Base-by-base conservation (phyloP, 2,888 invertebrate genomes). In the Drosophila anceps region DNA sequence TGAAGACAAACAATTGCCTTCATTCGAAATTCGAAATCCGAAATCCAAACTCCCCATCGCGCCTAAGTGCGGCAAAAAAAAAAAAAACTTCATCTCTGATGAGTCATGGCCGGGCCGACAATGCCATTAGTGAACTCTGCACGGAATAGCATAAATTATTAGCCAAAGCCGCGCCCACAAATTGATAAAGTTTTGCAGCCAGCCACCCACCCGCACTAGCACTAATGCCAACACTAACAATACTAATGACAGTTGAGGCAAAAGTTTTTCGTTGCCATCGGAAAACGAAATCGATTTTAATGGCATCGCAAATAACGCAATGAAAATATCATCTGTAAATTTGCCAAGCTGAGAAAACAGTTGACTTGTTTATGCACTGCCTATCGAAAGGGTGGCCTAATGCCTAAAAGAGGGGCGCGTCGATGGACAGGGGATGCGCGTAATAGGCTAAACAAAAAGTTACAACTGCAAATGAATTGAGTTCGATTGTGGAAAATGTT, bases 181-280 rank as follows among this genome's bases (percentile, higher is more conserved):
- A 86, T 86, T 86, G 90, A 85, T 90, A 86, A 86, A 86, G 88
- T 90, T 86, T 87, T 62, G 31, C 48, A 50, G 64, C 53, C 48
- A 50, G 64, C 53, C 57, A 39, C 41, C 24, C 50, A 41, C 70
- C 15, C 9, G 4, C 15, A 24, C 20, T 1, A 35, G 2, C 51
- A 20, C 51, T 35, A 51, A 29, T 29, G 29, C 46, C 29, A n/a
- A 7, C 39, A 73, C 88, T 69, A 80, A 84, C 85, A 81, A 84
- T 73, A 82, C 87, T 86, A 86, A 86, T 90, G 90, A 88, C 88
- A 88, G 86, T 90, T 90, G 86, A 58, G 68, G 71, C 81, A 73
- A 88, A 85, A 90, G 73, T 79, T 84, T 61, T 59, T 65, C 35
- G 55, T 29, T 13, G 53, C 43, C 65, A 79, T 67, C 68, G 46